These are phyloP conservation scores for Bovichtus diacanthus DNA, from an alignment of 2,797 vertebrate genomes.

Conservation along the genomic window DNA sequence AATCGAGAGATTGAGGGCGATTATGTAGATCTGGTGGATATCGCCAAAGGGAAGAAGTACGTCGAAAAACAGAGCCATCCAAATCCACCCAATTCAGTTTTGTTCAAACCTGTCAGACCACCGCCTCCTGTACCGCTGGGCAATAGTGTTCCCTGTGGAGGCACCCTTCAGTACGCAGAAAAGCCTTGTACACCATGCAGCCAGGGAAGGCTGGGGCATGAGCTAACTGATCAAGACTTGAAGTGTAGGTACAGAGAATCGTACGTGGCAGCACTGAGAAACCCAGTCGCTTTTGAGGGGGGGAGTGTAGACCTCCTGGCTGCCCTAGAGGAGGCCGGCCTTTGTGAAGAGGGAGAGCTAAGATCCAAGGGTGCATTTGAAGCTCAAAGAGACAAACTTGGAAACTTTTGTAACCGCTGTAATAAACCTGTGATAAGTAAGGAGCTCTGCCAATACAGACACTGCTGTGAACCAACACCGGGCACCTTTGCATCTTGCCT, in stretches of 20 bases:
- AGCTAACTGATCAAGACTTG: slow-evolving; percentile 65
- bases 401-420: slow-evolving; percentile 57
- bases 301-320: slow-evolving; percentile 74
- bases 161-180: slow-evolving; percentile 63
- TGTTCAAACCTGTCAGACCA: slow-evolving; percentile 74
- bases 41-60: slow-evolving; percentile 80
- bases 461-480: slow-evolving; percentile 29
- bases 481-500: slow-evolving; percentile 29
- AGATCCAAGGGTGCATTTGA: slow-evolving; percentile 40
- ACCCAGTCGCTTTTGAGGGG: slow-evolving; percentile 84
- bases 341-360: slow-evolving; percentile 67
- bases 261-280: slow-evolving; percentile 86
- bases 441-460: slow-evolving; percentile 47
- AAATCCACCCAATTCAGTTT: slow-evolving; percentile 46
- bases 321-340: slow-evolving; percentile 82
- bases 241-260: slow-evolving; percentile 88
- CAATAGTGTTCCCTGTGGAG: slow-evolving; percentile 50
- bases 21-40: slow-evolving; percentile 92
- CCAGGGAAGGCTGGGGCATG: slow-evolving; percentile 74
- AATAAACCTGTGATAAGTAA: slow-evolving; percentile 47
- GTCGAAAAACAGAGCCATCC: slow-evolving; percentile 48
- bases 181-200: slow-evolving; percentile 76
- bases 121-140: slow-evolving; percentile 66
- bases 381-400: slow-evolving; percentile 38
- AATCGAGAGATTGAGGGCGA: slow-evolving; percentile 91